Evolutionary conservation across 2,888 invertebrate genomes (phyloP), one percentile per base, ranked within the genome.

Genomic region (Drosophila nigricruria): DNA sequence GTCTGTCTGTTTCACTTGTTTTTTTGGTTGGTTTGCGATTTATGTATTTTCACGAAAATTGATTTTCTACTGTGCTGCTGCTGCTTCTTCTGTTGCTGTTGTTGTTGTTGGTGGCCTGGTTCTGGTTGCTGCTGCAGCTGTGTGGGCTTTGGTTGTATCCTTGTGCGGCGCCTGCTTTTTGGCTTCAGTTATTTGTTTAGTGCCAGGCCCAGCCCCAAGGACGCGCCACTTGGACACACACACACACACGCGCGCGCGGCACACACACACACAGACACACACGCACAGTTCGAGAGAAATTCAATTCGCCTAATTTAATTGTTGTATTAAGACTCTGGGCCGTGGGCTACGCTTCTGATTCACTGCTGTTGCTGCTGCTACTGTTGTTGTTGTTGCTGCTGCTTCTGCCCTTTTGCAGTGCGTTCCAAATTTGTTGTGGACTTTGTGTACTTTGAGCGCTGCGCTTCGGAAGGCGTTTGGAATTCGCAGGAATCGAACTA

Each of bases 11-110:
- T 73, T 71, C 65, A 61, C 72, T 77, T 77, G 60, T 62, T 77
- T 72, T 45, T 45, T 45, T 45, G 16, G 27, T 66, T 14, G 67
- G 43, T 45, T 66, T 76, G 69, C 82, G 74, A 71, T 82, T 83
- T 85, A 70, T 79, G 68, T 79, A 66, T 79, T 77, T 81, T 72
- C 64, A 76, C 68, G 62, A 73, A 82, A 86, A 85, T 85, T 85
- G 84, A 86, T 85, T 85, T 85, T 85, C 82, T 67, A 54, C 67
- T 32, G 45, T 34, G 14, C 53, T 27, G 50, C 45, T 45, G 40
- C 23, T 85, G 83, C 81, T 67, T 49, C 67, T 32, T 14, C 38
- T 25, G 16, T 20, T 20, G 70, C 59, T 82, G 82, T 20, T 60
- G 30, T 18, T 64, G 42, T 23, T 62, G 70, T 66, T 77, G 67